A percentile compares a stretch with the other conserved stretches of the same genome.
These are phyloP conservation scores for Limnephilus marmoratus DNA, from an alignment of 2,888 invertebrate species.

Conservation along the genomic window DNA sequence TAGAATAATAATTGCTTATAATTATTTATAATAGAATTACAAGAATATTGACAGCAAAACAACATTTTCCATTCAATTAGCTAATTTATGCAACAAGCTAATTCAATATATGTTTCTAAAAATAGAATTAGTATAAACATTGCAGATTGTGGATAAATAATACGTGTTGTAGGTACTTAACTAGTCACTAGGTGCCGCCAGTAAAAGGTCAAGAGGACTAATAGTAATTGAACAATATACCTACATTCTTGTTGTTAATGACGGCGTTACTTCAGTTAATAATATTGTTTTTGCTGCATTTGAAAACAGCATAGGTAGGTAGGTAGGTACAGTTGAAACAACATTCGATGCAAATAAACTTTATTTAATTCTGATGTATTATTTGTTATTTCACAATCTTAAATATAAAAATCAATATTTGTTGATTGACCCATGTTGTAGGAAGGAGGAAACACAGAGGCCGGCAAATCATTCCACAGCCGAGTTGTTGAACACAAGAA, in stretches of 20 bases:
- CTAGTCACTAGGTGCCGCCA: not conserved
- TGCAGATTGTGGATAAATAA: not conserved
- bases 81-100: not conserved
- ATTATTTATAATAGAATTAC: not conserved
- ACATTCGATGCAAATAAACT: no score
- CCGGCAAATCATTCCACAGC: no score
- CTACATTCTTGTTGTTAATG: not conserved
- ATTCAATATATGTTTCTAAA: not conserved
- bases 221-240: not conserved
- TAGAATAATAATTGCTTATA: not conserved
- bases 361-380: no score
- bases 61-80: not conserved
- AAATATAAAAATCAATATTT: no score
- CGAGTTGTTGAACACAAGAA: no score
- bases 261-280: not conserved
- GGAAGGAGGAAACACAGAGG: no score
- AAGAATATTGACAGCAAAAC: not conserved
- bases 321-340: no score
- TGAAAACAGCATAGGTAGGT: not conserved
- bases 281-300: not conserved
- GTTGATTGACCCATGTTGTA: no score
- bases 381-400: no score
- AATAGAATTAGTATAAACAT: not conserved
- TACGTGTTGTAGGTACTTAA: not conserved
- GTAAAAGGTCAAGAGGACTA: not conserved